phyloP scores from a whole-genome alignment of 2,113 vertebrate genomes.

The Scopus umbretta region DNA sequence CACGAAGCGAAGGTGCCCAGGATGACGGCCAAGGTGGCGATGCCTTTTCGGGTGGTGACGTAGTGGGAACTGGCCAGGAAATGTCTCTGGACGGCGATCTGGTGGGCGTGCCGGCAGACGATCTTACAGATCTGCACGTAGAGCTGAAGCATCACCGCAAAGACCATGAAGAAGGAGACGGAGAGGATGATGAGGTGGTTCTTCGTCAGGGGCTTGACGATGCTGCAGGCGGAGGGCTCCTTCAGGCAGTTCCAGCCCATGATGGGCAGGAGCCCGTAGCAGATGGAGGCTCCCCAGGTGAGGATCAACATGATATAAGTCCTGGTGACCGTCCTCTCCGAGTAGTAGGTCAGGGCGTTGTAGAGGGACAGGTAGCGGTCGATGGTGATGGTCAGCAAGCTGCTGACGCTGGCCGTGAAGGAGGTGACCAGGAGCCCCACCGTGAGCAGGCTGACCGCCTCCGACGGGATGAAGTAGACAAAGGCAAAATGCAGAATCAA shows the following conservation, averaged over 20 bases:
- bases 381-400: conserved; percentile 88
- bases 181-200: conserved; percentile 86
- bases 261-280: conserved; percentile 82
- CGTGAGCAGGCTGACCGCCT: conserved; percentile 78
- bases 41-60: conserved; percentile 77
- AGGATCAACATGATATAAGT: conserved; percentile 83
- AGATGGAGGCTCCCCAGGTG: conserved; percentile 80
- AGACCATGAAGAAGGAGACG: conserved; percentile 81
- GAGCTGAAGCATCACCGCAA: conserved; percentile 85
- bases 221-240: conserved; percentile 76
- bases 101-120: conserved; percentile 86
- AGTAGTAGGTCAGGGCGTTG: conserved; percentile 90
- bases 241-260: conserved; percentile 91
- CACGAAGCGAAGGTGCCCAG: conserved; percentile 89
- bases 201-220: conserved; percentile 82
- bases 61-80: conserved; percentile 79
- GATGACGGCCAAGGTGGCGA: conserved; percentile 81
- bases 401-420: conserved; percentile 87
- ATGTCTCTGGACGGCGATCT: conserved; percentile 93
- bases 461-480: conserved; percentile 76
- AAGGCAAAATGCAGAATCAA: conserved; percentile 88
- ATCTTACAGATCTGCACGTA: conserved; percentile 89
- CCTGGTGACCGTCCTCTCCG: conserved; percentile 79
- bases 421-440: conserved; percentile 86
- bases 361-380: conserved; percentile 93